phyloP scores from a whole-genome alignment of 2,113 vertebrate species.

The Platichthys flesus region DNA sequence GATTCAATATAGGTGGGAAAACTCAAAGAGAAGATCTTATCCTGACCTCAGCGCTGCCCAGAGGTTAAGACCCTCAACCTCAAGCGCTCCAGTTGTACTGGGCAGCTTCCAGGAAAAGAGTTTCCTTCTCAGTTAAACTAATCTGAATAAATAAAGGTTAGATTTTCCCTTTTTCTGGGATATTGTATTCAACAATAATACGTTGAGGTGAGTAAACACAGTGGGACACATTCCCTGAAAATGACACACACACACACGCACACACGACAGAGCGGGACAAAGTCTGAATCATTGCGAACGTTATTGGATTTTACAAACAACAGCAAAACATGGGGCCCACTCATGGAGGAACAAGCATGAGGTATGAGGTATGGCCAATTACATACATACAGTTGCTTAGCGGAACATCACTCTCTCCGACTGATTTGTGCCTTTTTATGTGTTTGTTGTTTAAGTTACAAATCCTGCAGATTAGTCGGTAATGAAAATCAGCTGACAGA shows the following conservation, averaged over 20 bases:
- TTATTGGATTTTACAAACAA: slow-evolving; percentile 45
- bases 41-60: neutral
- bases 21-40: neutral
- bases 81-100: no score
- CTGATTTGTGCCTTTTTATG: slow-evolving; percentile 55
- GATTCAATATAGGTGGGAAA: no score
- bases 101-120: neutral
- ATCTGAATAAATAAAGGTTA: neutral
- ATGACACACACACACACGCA: neutral
- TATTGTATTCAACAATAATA: neutral
- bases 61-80: neutral
- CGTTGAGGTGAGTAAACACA: slow-evolving; percentile 26
- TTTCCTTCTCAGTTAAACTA: neutral
- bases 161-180: no score
- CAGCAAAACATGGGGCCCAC: slow-evolving; percentile 20
- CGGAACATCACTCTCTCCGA: slow-evolving; percentile 56
- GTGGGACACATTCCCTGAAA: neutral
- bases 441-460: slow-evolving; percentile 70
- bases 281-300: slow-evolving; percentile 30
- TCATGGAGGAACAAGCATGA: slow-evolving; percentile 61
- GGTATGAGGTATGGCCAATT: slow-evolving; percentile 56
- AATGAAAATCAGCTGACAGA: slow-evolving; percentile 71
- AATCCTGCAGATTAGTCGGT: slow-evolving; percentile 71
- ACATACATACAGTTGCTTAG: slow-evolving; percentile 50
- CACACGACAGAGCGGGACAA: slow-evolving; percentile 4